Conservation (phyloP, 1,140 invertebrate genomes). For the Polypedilum vanderplanki region DNA sequence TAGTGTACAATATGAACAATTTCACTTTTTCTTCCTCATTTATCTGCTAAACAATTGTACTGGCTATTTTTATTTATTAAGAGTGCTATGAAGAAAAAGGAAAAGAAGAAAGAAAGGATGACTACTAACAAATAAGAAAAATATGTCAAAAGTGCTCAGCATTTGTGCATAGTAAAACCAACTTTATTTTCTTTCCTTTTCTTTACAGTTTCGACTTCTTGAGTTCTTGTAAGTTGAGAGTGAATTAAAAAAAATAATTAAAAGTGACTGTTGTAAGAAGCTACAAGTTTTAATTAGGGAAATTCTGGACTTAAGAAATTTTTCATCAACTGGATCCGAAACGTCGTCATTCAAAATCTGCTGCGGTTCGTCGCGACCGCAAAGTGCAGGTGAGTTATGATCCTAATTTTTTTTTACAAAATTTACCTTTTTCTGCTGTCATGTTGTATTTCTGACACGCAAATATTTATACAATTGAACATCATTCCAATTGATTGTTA, state of each 20-base stretch:
- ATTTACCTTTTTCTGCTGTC: background rate
- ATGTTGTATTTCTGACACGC: background rate
- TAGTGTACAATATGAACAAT: too few species aligned
- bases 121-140: too few species aligned
- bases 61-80: too few species aligned
- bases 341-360: background rate
- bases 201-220: background rate
- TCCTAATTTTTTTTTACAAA: background rate
- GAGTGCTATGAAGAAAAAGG: too few species aligned
- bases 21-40: too few species aligned
- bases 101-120: too few species aligned
- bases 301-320: background rate
- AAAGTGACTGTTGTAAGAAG: background rate
- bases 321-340: slow-evolving; percentile 23
- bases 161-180: background rate
- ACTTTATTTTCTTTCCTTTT: background rate
- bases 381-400: slow-evolving; percentile 5
- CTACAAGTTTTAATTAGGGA: background rate
- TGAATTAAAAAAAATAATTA: background rate
- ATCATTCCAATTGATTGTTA: background rate
- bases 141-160: too few species aligned
- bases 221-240: background rate
- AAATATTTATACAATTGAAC: background rate
- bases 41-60: too few species aligned
- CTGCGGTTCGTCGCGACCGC: background rate